These are phyloP conservation scores for Suillia variegata DNA, from an alignment of 2,888 invertebrate species.

Conservation along the genomic window DNA sequence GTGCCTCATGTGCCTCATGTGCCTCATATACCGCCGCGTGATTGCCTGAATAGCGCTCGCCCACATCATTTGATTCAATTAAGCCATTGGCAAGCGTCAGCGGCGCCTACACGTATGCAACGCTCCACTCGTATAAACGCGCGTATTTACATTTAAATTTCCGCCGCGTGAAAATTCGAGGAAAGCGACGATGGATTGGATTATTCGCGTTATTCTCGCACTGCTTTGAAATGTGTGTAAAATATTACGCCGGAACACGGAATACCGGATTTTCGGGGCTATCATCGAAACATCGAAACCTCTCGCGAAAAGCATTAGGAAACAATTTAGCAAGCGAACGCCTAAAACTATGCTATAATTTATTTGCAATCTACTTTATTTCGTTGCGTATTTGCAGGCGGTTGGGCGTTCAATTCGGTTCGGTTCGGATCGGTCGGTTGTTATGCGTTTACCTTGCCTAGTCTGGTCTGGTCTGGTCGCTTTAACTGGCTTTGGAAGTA, in stretches of 20 bases:
- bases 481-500: no score
- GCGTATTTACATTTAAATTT: constrained; percentile 1
- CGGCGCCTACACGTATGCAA: background rate
- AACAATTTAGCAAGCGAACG: background rate
- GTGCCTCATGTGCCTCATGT: no score
- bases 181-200: no score
- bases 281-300: background rate
- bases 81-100: background rate
- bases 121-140: no score
- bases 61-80: background rate
- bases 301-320: background rate
- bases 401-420: no score
- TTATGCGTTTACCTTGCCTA: no score
- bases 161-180: background rate
- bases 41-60: background rate
- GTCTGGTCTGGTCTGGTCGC: no score
- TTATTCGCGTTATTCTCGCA: no score
- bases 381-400: background rate
- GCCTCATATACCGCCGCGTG: background rate
- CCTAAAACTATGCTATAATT: background rate
- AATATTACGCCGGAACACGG: background rate
- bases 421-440: no score
- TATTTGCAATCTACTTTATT: constrained; percentile 1
- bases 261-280: background rate
- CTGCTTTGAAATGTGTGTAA: background rate